A percentile compares a stretch with the other conserved stretches of the same genome.
These are phyloP conservation scores for Scytalopus superciliaris DNA, from an alignment of 2,113 vertebrate species.

Conservation along the genomic window DNA sequence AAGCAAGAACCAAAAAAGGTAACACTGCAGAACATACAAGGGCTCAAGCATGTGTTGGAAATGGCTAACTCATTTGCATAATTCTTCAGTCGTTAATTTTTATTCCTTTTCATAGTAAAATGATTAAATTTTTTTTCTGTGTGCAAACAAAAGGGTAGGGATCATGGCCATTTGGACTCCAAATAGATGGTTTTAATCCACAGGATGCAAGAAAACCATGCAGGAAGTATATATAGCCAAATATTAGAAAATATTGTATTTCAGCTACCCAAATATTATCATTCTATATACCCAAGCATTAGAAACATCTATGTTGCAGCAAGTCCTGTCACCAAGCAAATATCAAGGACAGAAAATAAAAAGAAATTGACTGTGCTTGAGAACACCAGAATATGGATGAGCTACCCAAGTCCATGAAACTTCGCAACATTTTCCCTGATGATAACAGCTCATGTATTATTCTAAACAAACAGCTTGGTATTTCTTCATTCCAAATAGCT, in stretches of 20 bases:
- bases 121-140: neutral
- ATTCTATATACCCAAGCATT: neutral
- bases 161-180: neutral
- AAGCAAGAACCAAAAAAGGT: neutral
- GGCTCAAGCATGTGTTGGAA: neutral
- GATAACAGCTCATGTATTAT: neutral
- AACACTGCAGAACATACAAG: neutral
- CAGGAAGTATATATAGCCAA: neutral
- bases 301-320: neutral
- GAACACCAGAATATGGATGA: neutral
- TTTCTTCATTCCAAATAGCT: neutral
- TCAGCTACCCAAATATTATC: neutral
- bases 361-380: neutral
- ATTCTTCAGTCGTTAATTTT: neutral
- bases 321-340: neutral
- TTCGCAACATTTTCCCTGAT: neutral
- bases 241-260: neutral
- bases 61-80: neutral
- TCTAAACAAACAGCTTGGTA: neutral
- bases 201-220: neutral
- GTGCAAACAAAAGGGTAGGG: neutral
- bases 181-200: neutral
- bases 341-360: neutral
- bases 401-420: neutral
- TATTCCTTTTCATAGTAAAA: neutral